phyloP scores from a whole-genome alignment of 2,113 vertebrate genomes.

The Alaudala cheleensis region DNA sequence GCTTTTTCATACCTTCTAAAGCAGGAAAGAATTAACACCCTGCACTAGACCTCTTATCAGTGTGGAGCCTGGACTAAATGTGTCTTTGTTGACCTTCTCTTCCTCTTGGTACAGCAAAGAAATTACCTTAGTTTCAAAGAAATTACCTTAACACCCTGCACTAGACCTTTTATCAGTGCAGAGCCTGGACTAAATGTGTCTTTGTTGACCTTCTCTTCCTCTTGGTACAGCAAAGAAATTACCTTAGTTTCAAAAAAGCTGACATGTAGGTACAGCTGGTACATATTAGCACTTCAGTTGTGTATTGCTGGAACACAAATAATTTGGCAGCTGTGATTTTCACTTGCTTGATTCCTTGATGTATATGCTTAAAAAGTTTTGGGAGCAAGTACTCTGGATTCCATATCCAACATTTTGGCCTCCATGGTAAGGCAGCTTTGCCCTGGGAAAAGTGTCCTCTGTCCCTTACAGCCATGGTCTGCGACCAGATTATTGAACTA shows the following conservation, averaged over 20 bases:
- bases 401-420: background rate
- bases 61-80: background rate
- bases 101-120: background rate
- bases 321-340: background rate
- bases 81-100: background rate
- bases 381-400: background rate
- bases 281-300: background rate
- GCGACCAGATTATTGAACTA: background rate
- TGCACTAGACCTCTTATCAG: background rate
- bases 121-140: background rate
- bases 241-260: background rate
- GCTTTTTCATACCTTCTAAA: background rate
- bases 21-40: background rate
- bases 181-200: background rate
- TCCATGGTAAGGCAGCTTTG: background rate
- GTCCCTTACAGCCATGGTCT: background rate
- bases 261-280: background rate
- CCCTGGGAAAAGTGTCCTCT: background rate
- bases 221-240: background rate
- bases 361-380: background rate
- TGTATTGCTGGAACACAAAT: background rate
- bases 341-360: background rate
- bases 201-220: background rate
- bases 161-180: background rate
- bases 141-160: background rate